A percentile compares a stretch with the other conserved stretches of the same genome.
Evolutionary conservation across 2,888 invertebrate species (phyloP).

Genomic region (Lapara coniferarum): DNA sequence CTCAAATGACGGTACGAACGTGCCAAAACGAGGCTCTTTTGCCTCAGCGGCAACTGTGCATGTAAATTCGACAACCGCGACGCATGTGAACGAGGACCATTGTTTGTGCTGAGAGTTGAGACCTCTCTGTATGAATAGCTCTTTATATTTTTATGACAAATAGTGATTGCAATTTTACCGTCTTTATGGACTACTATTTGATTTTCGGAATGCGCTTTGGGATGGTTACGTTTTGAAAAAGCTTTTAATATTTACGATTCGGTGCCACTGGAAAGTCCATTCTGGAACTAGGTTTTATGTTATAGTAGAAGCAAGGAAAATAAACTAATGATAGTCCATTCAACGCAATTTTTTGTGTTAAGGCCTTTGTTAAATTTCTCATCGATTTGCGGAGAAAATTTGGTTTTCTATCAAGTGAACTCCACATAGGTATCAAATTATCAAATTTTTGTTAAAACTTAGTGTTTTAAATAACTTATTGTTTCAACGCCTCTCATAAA

Average conservation of each 20-base stretch:
- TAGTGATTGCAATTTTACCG: conserved; percentile 8
- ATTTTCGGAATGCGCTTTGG: background rate
- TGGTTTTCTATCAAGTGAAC: too few species aligned
- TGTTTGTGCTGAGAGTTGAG: conserved; percentile 16
- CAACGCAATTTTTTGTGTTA: too few species aligned
- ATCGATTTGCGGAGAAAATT: too few species aligned
- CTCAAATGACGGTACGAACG: conserved; percentile 18
- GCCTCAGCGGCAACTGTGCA: conserved; percentile 24
- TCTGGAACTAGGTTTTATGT: background rate
- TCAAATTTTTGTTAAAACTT: too few species aligned
- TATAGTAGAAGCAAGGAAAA: background rate
- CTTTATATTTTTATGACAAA: conserved; percentile 24
- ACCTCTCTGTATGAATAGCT: conserved; percentile 3
- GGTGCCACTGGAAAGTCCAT: background rate
- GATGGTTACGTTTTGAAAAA: background rate
- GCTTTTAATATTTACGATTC: too few species aligned
- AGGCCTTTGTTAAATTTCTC: too few species aligned
- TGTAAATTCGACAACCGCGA: conserved; percentile 23
- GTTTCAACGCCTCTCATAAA: too few species aligned
- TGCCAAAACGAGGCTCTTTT: conserved; percentile 24
- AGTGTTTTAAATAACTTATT: too few species aligned
- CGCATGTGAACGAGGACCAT: conserved; percentile 21
- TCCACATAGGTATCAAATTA: too few species aligned
- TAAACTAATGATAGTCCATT: too few species aligned
- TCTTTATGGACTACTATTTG: background rate